Percentiles rank a stretch among this genome's conserved stretches.
These are phyloP conservation scores for Tamandua tetradactyla DNA, from an alignment of 2,797 vertebrate species.

Conservation along the genomic window DNA sequence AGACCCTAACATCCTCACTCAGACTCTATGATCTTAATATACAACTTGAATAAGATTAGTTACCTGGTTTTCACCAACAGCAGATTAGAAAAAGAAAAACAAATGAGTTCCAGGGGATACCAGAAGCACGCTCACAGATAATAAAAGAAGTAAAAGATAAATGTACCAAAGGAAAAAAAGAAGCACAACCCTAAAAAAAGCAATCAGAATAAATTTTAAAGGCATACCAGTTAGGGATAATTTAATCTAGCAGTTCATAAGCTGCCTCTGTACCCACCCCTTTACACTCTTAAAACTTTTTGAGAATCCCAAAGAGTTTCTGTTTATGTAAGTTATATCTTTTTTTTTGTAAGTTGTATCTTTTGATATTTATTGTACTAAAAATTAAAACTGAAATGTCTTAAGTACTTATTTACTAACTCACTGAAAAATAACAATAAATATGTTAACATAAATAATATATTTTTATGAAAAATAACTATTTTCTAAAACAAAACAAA, in stretches of 20 bases:
- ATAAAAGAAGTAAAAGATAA: slow-evolving; percentile 2
- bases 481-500: neutral
- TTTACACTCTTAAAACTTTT: neutral
- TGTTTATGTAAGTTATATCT: neutral
- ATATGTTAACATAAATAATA: neutral
- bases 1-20: neutral
- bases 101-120: neutral
- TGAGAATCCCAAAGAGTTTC: neutral
- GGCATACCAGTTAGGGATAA: neutral
- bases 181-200: neutral
- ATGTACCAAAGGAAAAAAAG: neutral
- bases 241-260: slow-evolving; percentile 35
- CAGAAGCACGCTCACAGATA: neutral
- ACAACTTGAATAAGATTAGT: neutral
- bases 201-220: neutral
- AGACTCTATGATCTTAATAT: neutral
- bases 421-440: neutral
- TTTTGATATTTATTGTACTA: neutral
- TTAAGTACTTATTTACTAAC: slow-evolving; percentile 8
- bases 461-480: neutral
- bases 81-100: slow-evolving; percentile 5
- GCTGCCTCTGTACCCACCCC: too few species aligned
- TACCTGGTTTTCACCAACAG: neutral
- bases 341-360: neutral
- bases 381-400: slow-evolving; percentile 11